Base-by-base conservation (phyloP, 2,797 vertebrate species). In the Anisognathus igniventris region DNA sequence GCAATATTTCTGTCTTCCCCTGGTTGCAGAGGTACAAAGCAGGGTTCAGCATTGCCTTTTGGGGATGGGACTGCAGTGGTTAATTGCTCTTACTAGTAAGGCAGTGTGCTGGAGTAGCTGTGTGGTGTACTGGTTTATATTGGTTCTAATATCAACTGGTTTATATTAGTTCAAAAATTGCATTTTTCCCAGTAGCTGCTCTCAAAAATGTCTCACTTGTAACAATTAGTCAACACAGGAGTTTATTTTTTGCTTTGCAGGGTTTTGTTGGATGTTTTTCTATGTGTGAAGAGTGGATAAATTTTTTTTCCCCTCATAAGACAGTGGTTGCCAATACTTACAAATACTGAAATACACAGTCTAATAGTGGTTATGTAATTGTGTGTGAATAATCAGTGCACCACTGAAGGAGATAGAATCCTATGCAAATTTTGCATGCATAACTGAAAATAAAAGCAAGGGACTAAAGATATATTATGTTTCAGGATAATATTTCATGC, bases 401-500 rank as follows among this genome's bases (percentile, higher is more conserved):
- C 17, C 1, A 17, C 9, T 51, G n/a, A 73, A 91, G 64, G 72
- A 65, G 31, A 8, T 35, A 9, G 53, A 57, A 61, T 85, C 60
- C 67, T 79, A n/a, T 80, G 50, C 74, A 90, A 78, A 94, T 94
- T 85, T 82, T 0, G 0, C 57, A 2, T 20, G 16, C 30, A 2
- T 6, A 88, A 62, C 35, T 50, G 65, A 40, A 95, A 86, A 82
- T 88, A 92, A 82, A 88, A 95, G 77, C 88, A 54, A 30, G 12
- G 35, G 31, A 31, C 67, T 94, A 91, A 91, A 75, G 83, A 91
- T 81, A 35, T 48, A 73, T 96, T 93, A 87, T 64, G 68, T 74
- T 93, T 81, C 47, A 72, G 75, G 82, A 11, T 88, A 22, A 31
- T 92, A 51, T 39, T 85, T 95, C 68, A 31, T 73, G 45, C 75